phyloP scores from a whole-genome alignment of 2,113 vertebrate genomes.

The Brachypteracias leptosomus region DNA sequence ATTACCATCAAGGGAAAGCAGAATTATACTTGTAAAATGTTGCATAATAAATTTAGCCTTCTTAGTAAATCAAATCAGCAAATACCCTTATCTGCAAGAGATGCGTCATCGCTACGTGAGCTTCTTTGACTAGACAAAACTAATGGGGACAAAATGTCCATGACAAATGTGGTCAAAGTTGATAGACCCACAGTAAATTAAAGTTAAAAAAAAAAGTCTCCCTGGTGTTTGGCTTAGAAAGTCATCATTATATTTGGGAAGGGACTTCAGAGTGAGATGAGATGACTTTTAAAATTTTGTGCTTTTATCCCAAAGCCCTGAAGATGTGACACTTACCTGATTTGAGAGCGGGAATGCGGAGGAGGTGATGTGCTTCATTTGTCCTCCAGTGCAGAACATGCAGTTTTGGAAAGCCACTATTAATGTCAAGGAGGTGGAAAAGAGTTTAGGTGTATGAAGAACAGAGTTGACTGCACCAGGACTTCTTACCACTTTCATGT shows the following conservation, averaged over 20 bases:
- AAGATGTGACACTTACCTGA: not conserved
- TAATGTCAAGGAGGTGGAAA: not conserved
- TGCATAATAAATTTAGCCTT: slow-evolving; percentile 72
- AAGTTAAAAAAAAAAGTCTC: not conserved
- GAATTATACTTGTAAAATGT: slow-evolving; percentile 73
- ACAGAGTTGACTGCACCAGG: not conserved
- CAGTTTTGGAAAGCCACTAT: not conserved
- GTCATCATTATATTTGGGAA: not conserved
- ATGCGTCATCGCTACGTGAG: slow-evolving; percentile 58
- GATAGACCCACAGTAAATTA: not conserved
- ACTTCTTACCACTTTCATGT: not conserved
- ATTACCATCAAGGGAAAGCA: slow-evolving; percentile 70
- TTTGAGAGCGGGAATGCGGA: not conserved
- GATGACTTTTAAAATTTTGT: not conserved
- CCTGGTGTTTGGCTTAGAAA: not conserved
- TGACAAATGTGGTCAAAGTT: not conserved
- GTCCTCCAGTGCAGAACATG: not conserved
- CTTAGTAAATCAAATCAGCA: slow-evolving; percentile 66
- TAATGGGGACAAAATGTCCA: slow-evolving; percentile 42
- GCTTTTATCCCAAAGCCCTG: not conserved
- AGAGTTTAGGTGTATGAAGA: not conserved
- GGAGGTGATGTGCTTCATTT: slow-evolving; percentile 16
- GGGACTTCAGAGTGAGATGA: not conserved
- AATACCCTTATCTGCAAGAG: slow-evolving; percentile 52
- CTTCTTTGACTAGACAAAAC: slow-evolving; percentile 10